Conservation (phyloP, 2,888 invertebrate genomes). For the Ceratothoa steindachneri region DNA sequence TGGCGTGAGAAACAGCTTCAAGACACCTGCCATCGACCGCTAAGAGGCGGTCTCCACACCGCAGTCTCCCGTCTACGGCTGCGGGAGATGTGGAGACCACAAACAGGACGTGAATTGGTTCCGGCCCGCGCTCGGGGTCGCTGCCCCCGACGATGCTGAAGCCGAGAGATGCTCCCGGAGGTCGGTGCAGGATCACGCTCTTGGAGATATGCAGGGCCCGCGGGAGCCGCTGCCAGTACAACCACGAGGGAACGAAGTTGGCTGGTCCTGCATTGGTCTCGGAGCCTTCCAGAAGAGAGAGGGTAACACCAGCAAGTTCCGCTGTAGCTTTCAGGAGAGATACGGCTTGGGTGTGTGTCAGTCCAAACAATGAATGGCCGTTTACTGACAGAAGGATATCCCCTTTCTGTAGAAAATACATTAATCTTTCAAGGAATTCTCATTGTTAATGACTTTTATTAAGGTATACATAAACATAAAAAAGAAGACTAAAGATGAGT, state of each 20-base stretch:
- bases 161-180: conserved; percentile 51
- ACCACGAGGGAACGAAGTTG: conserved; percentile 57
- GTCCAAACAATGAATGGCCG: conserved; percentile 53
- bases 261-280: conserved; percentile 52
- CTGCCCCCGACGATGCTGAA: conserved; percentile 57
- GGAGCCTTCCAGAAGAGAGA: conserved; percentile 55
- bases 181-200: conserved; percentile 53
- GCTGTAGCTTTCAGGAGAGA: conserved; percentile 54
- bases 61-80: conserved; percentile 52
- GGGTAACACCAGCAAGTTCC: conserved; percentile 52
- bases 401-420: conserved; percentile 53
- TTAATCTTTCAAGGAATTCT: neutral
- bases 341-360: conserved; percentile 56
- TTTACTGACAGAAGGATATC: conserved; percentile 56
- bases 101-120: conserved; percentile 56
- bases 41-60: conserved; percentile 56
- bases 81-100: conserved; percentile 56
- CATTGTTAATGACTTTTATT: no score
- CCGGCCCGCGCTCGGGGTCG: conserved; percentile 53
- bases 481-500: no score
- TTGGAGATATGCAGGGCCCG: conserved; percentile 54
- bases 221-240: conserved; percentile 57
- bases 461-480: no score
- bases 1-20: conserved; percentile 53
- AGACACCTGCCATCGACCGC: conserved; percentile 55